phyloP scores from a whole-genome alignment of 2,113 vertebrate species.

The Sisor rabdophorus region DNA sequence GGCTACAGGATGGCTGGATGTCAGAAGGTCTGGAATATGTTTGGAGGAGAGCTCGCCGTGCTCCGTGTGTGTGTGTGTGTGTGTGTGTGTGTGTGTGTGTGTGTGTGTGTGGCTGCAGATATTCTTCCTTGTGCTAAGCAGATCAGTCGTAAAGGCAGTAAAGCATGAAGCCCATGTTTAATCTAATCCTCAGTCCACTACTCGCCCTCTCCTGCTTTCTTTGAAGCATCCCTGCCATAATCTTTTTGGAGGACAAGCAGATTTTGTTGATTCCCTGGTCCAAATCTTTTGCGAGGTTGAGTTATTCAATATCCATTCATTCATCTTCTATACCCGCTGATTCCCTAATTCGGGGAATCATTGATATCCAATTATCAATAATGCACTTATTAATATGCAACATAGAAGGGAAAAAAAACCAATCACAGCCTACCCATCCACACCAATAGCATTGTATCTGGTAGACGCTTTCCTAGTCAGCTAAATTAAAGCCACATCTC shows the following conservation, averaged over 20 bases:
- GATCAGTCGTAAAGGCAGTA: constrained; percentile 18
- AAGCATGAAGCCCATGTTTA: constrained; percentile 20
- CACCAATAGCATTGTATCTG: not conserved
- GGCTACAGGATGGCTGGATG: too few relatives aligned
- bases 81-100: constrained; percentile 21
- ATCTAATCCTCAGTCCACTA: constrained; percentile 18
- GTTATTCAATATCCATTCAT: too few relatives aligned
- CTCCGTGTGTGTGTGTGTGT: not conserved
- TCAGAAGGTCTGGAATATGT: not conserved
- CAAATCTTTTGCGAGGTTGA: not conserved
- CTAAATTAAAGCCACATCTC: not conserved
- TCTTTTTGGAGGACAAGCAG: not conserved
- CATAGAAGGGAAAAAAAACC: too few relatives aligned
- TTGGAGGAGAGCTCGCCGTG: not conserved
- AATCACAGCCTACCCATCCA: too few relatives aligned
- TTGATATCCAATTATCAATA: too few relatives aligned
- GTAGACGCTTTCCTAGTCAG: not conserved
- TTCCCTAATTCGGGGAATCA: too few relatives aligned
- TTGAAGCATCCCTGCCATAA: not conserved
- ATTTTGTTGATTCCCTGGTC: not conserved
- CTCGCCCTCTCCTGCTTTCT: not conserved
- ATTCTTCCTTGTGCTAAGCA: constrained; percentile 12
- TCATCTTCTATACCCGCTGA: too few relatives aligned
- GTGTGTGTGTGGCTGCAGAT: constrained; percentile 14
- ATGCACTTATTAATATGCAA: too few relatives aligned